phyloP scores from a whole-genome alignment of 2,888 invertebrate species.

The Caenorhabditis sulstoni region DNA sequence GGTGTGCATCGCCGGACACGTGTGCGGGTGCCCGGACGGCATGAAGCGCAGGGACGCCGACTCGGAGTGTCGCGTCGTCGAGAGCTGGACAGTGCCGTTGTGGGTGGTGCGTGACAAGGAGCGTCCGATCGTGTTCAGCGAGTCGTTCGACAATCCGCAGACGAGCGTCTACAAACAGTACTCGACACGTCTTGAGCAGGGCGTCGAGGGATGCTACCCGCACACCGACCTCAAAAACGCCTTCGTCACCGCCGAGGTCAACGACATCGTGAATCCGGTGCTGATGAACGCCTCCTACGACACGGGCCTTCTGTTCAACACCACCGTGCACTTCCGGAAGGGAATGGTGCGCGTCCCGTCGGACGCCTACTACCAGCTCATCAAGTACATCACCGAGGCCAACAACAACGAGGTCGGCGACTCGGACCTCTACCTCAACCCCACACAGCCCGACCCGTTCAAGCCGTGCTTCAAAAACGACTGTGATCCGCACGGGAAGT shows the following conservation, averaged over 20 bases:
- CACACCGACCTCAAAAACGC: conserved; percentile 75
- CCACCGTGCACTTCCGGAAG: conserved; percentile 79
- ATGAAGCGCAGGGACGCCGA: conserved; percentile 73
- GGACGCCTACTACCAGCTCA: conserved; percentile 76
- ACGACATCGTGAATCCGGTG: conserved; percentile 76
- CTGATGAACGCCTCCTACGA: conserved; percentile 79
- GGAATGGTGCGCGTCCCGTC: conserved; percentile 78
- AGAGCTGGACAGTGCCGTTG: conserved; percentile 78
- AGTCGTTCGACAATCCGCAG: conserved; percentile 73
- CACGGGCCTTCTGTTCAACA: conserved; percentile 78
- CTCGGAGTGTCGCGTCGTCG: conserved; percentile 77
- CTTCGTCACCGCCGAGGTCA: conserved; percentile 77
- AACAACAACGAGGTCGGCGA: conserved; percentile 80
- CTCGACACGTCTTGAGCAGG: conserved; percentile 67
- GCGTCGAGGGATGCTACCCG: conserved; percentile 78
- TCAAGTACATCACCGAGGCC: conserved; percentile 74
- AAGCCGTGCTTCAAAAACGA: conserved; percentile 79
- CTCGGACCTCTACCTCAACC: conserved; percentile 77
- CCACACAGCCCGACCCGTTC: conserved; percentile 79
- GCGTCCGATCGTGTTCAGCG: conserved; percentile 75
- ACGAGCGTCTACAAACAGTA: conserved; percentile 70
- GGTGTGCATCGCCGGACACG: conserved; percentile 75
- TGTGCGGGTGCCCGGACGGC: conserved; percentile 79
- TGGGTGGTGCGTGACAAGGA: conserved; percentile 76
- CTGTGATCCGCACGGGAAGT: conserved; percentile 77